Evolutionary conservation across 2,888 invertebrate genomes (phyloP).

Genomic region (Tetranychus piercei): DNA sequence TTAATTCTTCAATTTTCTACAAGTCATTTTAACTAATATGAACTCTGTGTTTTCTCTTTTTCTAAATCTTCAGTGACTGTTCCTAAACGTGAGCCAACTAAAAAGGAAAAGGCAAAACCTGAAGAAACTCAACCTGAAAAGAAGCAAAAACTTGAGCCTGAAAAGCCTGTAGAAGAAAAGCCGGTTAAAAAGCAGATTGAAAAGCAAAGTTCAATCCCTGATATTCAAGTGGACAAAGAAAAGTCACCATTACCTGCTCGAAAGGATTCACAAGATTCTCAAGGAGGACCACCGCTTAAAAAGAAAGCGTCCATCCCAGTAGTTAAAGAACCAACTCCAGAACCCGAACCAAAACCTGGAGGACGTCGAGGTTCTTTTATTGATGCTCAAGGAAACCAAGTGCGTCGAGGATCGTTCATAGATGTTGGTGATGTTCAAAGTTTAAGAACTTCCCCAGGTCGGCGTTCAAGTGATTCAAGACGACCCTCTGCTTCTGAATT

Average conservation of each 20-base stretch:
- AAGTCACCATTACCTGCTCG: slow-evolving; percentile 38
- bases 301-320: slow-evolving; percentile 20
- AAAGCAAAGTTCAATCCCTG: slow-evolving; percentile 27
- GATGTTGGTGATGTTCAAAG: slow-evolving; percentile 28
- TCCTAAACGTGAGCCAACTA: slow-evolving; percentile 31
- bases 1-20: background rate
- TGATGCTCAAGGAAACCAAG: slow-evolving; percentile 6
- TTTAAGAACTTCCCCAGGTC: slow-evolving; percentile 23
- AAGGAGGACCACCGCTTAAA: slow-evolving; percentile 7
- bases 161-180: slow-evolving; percentile 21
- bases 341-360: slow-evolving; percentile 20
- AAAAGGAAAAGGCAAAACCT: slow-evolving; percentile 25
- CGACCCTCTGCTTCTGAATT: slow-evolving; percentile 19
- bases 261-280: slow-evolving; percentile 19
- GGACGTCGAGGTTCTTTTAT: slow-evolving; percentile 13
- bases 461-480: slow-evolving; percentile 25
- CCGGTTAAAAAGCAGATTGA: slow-evolving; percentile 16
- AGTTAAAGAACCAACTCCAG: slow-evolving; percentile 24
- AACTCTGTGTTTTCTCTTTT: background rate
- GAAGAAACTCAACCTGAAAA: slow-evolving; percentile 24
- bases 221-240: slow-evolving; percentile 63
- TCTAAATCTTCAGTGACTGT: slow-evolving; percentile 31
- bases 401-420: slow-evolving; percentile 21
- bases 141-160: slow-evolving; percentile 20
- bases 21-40: background rate